phyloP scores from a whole-genome alignment of 2,797 vertebrate species.

The Galaxias olidus region DNA sequence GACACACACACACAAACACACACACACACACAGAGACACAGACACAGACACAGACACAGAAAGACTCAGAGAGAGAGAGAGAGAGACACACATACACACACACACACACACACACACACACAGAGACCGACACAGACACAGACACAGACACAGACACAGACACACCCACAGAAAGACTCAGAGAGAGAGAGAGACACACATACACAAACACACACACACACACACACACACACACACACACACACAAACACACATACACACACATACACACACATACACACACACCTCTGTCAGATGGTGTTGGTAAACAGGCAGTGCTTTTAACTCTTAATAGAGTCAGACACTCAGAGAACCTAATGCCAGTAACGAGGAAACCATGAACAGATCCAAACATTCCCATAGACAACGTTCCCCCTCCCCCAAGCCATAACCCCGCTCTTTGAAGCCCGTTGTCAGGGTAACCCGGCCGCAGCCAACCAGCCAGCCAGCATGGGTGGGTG shows the following conservation, averaged over 20 bases:
- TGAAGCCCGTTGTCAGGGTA: constrained; percentile 64
- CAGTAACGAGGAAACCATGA: not conserved
- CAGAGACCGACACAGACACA: not conserved
- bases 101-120: not conserved
- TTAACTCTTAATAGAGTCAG: too few species aligned
- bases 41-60: not conserved
- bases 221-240: not conserved
- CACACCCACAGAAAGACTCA: too few species aligned
- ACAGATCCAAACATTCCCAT: not conserved
- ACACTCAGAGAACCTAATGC: too few species aligned
- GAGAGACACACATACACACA: too few species aligned
- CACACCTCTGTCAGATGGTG: too few species aligned
- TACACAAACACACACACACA: not conserved
- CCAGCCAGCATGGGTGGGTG: constrained; percentile 55
- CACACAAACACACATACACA: not conserved
- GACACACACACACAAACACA: not conserved
- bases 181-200: too few species aligned
- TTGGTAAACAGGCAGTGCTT: too few species aligned
- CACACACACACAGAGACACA: not conserved
- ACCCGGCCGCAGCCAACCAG: constrained; percentile 59
- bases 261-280: too few species aligned
- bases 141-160: not conserved
- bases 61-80: too few species aligned
- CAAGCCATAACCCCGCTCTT: constrained; percentile 53
- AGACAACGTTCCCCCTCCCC: constrained; percentile 10